Evolutionary conservation across 2,113 vertebrate species (phyloP).

Genomic region (Neotragus pygmaeus): DNA sequence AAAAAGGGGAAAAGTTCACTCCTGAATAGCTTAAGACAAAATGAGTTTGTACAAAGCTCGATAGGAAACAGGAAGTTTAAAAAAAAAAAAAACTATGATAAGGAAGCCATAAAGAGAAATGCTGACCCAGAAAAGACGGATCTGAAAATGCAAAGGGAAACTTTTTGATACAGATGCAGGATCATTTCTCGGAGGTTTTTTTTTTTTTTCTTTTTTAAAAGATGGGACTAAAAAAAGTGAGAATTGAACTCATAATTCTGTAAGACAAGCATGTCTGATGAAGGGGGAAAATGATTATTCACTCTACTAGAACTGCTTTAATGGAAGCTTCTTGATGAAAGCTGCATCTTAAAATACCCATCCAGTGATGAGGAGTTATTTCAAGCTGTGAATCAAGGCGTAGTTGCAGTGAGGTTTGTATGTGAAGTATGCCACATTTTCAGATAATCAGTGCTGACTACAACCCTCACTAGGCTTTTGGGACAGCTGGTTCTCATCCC

Average conservation of each 20-base stretch:
- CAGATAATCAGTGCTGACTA: neutral
- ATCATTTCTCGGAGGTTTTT: neutral
- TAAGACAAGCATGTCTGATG: constrained; percentile 63
- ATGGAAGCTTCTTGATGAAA: constrained; percentile 59
- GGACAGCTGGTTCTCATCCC: neutral
- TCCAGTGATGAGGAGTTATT: constrained; percentile 54
- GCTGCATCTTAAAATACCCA: constrained; percentile 62
- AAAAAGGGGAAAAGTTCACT: constrained; percentile 35
- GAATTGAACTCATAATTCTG: constrained; percentile 40
- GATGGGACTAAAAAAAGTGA: neutral
- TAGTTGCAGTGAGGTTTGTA: neutral
- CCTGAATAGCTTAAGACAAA: constrained; percentile 55
- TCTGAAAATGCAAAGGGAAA: constrained; percentile 59
- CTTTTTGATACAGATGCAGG: neutral
- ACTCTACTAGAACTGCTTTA: constrained; percentile 46
- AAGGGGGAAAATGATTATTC: constrained; percentile 12
- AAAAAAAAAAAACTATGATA: constrained; percentile 51
- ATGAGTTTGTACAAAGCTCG: constrained; percentile 62
- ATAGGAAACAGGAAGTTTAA: constrained; percentile 72
- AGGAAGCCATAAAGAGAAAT: constrained; percentile 59
- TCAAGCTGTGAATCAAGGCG: constrained; percentile 44
- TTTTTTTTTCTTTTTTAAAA: neutral
- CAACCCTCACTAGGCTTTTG: neutral
- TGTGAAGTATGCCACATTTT: neutral
- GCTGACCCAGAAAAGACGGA: constrained; percentile 70